Percentiles rank a stretch among this genome's conserved stretches.
These are phyloP conservation scores for Holothuria scabra DNA, from an alignment of 53 echinoderm and acorn worm genomes.

Conservation along the genomic window DNA sequence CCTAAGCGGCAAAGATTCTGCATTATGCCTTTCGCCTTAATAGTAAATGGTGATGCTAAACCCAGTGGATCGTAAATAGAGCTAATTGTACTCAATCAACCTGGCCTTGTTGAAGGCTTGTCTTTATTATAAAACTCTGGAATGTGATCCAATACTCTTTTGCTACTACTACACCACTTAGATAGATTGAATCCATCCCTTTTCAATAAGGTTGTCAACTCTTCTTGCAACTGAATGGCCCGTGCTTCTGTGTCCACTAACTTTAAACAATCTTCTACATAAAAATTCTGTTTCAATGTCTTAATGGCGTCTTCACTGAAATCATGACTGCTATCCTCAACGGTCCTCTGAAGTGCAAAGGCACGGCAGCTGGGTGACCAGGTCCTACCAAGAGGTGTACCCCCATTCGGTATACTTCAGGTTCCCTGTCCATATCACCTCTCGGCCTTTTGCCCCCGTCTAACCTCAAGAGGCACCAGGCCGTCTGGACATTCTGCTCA, in stretches of 20 bases:
- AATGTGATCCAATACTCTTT: constrained; percentile 44
- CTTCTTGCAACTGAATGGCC: constrained; percentile 48
- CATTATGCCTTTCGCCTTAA: constrained; percentile 62
- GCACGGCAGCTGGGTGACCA: constrained; percentile 64
- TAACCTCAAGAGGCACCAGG: constrained; percentile 60
- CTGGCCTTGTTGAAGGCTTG: constrained; percentile 51
- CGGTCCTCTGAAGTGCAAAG: constrained; percentile 57
- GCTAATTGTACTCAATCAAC: constrained; percentile 50
- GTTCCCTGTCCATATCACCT: constrained; percentile 54
- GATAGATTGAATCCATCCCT: constrained; percentile 67
- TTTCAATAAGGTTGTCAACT: constrained; percentile 10
- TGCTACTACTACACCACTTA: constrained; percentile 70
- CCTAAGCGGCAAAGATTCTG: constrained; percentile 67
- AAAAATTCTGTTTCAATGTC: constrained; percentile 55
- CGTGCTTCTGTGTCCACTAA: constrained; percentile 57
- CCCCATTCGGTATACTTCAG: constrained; percentile 64
- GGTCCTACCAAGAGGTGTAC: constrained; percentile 66
- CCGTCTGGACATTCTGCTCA: constrained; percentile 67
- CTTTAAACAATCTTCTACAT: constrained; percentile 76
- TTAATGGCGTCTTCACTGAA: constrained; percentile 42
- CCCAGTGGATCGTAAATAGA: constrained; percentile 71
- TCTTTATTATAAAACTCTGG: constrained; percentile 41
- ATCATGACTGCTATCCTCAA: constrained; percentile 50
- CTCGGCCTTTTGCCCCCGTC: constrained; percentile 57
- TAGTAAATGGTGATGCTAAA: constrained; percentile 51